phyloP scores from a whole-genome alignment of 2,113 vertebrate species.

The Mustela lutreola region DNA sequence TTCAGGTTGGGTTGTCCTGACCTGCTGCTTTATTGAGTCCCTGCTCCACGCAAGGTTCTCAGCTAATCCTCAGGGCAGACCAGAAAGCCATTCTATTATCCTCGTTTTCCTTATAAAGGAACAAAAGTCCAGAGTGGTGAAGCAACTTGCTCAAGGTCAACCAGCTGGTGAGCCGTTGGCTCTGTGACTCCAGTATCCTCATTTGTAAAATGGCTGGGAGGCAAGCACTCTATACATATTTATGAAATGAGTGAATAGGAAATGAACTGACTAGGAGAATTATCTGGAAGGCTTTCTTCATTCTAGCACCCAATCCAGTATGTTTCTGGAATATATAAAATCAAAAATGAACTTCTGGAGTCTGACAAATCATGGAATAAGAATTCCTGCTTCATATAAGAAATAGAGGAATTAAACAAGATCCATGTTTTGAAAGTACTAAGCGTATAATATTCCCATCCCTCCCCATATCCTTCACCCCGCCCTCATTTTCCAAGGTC shows the following conservation, averaged over 20 bases:
- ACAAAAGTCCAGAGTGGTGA: neutral
- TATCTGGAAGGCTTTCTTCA: neutral
- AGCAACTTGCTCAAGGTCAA: neutral
- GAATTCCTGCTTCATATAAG: neutral
- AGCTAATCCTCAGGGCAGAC: neutral
- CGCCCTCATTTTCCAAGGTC: neutral
- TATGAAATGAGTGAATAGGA: neutral
- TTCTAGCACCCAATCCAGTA: neutral
- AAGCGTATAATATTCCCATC: neutral
- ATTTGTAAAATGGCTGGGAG: neutral
- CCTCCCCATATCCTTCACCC: neutral
- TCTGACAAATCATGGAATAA: neutral
- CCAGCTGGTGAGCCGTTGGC: neutral
- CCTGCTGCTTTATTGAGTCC: neutral
- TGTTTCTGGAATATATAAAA: slow-evolving; percentile 9
- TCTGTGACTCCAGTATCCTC: neutral
- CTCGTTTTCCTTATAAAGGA: neutral
- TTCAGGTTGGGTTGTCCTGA: neutral
- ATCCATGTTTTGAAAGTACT: neutral
- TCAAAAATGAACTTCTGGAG: neutral
- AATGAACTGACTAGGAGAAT: neutral
- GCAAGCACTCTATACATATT: neutral
- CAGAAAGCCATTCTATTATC: neutral
- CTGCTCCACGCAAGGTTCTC: neutral
- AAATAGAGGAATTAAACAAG: neutral